These are phyloP conservation scores for Heteropelma amictum DNA, from an alignment of 2,888 invertebrate species.

Conservation along the genomic window DNA sequence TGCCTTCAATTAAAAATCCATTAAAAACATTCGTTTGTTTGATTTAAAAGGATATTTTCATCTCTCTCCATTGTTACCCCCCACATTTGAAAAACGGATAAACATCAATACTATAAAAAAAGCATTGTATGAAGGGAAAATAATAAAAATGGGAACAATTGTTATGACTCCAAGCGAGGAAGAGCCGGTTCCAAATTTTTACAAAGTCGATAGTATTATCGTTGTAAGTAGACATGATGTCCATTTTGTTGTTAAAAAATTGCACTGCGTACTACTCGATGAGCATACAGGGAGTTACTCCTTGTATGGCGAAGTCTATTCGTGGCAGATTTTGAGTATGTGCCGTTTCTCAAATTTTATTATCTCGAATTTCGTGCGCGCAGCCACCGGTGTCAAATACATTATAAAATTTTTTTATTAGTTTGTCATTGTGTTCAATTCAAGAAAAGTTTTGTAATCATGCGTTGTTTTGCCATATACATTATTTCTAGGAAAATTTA, in stretches of 20 bases:
- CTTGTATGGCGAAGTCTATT: neutral
- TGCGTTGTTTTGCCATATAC: no score
- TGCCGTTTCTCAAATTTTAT: neutral
- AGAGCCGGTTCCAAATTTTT: neutral
- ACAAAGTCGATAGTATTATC: neutral
- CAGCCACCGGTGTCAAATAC: conserved; percentile 2
- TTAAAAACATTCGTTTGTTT: conserved; percentile 1
- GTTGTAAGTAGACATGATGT: neutral
- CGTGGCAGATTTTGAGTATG: neutral
- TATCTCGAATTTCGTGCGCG: neutral
- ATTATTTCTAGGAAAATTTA: no score
- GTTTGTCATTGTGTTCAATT: neutral
- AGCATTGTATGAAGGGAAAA: neutral
- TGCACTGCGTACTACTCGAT: neutral
- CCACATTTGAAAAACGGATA: neutral
- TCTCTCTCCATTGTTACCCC: neutral
- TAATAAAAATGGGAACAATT: neutral
- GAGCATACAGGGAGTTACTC: neutral
- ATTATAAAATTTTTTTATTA: neutral
- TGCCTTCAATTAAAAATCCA: neutral
- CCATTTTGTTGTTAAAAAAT: neutral
- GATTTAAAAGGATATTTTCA: conserved; percentile 16
- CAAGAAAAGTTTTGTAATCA: no score
- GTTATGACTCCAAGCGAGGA: neutral
- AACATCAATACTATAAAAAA: neutral